These are phyloP conservation scores for Drosophila histrio DNA, from an alignment of 2,888 invertebrate genomes.

Conservation along the genomic window DNA sequence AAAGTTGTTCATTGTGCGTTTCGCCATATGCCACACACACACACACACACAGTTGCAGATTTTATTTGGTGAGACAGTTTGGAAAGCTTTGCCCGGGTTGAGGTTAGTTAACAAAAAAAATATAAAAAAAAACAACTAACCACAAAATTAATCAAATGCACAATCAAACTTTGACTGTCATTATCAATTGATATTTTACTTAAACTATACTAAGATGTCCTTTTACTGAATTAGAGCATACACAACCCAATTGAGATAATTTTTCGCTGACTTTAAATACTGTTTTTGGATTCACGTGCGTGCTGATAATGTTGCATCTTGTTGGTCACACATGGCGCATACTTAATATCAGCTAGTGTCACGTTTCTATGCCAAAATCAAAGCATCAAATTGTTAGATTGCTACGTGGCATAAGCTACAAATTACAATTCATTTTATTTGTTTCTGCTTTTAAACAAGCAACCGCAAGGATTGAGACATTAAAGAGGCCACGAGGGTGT, in stretches of 20 bases:
- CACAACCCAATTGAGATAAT: background rate
- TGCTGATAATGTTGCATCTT: constrained; percentile 29
- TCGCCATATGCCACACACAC: constrained; percentile 35
- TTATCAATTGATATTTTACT: background rate
- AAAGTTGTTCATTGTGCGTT: constrained; percentile 35
- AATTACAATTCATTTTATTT: background rate
- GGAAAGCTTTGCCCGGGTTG: background rate
- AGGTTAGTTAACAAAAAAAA: background rate
- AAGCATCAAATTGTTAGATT: constrained; percentile 32
- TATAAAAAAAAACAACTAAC: background rate
- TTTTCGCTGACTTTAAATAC: constrained; percentile 1
- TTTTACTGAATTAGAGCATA: background rate
- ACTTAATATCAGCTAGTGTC: constrained; percentile 54
- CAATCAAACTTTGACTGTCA: background rate
- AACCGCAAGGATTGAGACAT: constrained; percentile 59
- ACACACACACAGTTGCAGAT: background rate
- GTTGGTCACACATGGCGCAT: constrained; percentile 53
- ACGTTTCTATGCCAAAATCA: constrained; percentile 58
- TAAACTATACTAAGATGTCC: background rate
- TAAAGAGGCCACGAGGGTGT: constrained; percentile 26
- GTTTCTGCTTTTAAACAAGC: background rate
- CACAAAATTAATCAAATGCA: no score
- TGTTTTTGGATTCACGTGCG: constrained; percentile 21
- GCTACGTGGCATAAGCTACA: constrained; percentile 33
- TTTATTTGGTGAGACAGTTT: background rate